A percentile compares a stretch with the other conserved stretches of the same genome.
Evolutionary conservation across 1,140 invertebrate species (phyloP).

Genomic region (Diabrotica undecimpunctata): DNA sequence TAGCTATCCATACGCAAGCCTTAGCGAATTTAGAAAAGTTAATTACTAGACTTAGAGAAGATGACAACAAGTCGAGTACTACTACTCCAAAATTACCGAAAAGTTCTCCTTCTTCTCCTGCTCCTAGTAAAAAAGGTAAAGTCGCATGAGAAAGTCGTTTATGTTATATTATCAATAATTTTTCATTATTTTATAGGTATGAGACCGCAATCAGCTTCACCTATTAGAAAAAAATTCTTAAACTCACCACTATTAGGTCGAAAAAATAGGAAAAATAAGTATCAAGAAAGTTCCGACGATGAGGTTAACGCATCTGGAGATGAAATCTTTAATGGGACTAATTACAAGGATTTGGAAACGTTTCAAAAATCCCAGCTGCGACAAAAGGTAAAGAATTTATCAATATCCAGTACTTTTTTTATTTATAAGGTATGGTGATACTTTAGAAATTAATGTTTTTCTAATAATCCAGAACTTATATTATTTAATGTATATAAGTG

Average conservation of each 20-base stretch:
- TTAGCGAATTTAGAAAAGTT: conserved; percentile 56
- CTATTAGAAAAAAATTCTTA: conserved; percentile 72
- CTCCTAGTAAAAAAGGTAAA: conserved; percentile 63
- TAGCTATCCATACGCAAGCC: conserved; percentile 53
- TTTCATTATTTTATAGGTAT: conserved; percentile 47
- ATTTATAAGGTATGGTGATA: no score
- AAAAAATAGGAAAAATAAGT: conserved; percentile 63
- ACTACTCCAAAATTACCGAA: conserved; percentile 63
- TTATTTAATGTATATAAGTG: no score
- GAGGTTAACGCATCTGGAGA: conserved; percentile 67
- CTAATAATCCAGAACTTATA: no score
- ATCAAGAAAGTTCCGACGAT: conserved; percentile 83
- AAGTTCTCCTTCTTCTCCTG: conserved; percentile 67
- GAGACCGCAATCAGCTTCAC: conserved; percentile 73
- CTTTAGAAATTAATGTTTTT: no score
- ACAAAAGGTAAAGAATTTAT: conserved; percentile 70
- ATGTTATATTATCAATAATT: no score
- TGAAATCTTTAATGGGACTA: conserved; percentile 60
- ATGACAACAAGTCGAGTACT: conserved; percentile 49
- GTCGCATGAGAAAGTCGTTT: no score
- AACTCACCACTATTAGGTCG: conserved; percentile 77
- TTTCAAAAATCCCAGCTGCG: conserved; percentile 92
- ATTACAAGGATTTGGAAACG: conserved; percentile 85
- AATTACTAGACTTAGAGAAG: conserved; percentile 52
- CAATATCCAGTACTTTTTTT: no score